Conservation (phyloP, 1,140 invertebrate species). For the Chlorops oryzae region DNA sequence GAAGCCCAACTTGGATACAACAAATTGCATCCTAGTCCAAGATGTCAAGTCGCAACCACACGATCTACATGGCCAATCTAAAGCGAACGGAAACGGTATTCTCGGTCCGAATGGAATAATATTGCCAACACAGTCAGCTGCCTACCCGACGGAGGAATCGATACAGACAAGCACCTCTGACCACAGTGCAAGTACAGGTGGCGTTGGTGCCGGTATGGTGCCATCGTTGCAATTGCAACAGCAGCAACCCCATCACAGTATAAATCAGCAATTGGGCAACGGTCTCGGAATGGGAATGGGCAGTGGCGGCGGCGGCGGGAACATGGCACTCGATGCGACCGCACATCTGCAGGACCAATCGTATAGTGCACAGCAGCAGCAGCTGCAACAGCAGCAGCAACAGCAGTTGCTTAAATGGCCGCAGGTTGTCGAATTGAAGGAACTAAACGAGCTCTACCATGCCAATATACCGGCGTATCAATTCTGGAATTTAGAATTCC, state of each 20-base stretch:
- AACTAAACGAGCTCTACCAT: constrained; percentile 73
- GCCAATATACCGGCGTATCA: constrained; percentile 78
- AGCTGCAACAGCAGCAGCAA: constrained; percentile 53
- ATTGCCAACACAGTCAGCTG: constrained; percentile 29
- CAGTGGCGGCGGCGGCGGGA: too few relatives aligned
- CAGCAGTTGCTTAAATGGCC: constrained; percentile 66
- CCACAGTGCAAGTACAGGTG: constrained; percentile 47
- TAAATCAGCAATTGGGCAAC: constrained; percentile 28
- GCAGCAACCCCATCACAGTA: constrained; percentile 39
- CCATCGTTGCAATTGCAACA: constrained; percentile 20
- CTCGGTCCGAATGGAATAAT: too few relatives aligned
- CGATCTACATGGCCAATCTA: constrained; percentile 56
- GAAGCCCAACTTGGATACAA: constrained; percentile 73
- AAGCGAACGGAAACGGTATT: constrained; percentile 26
- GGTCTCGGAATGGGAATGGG: constrained; percentile 4
- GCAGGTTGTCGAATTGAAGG: constrained; percentile 71
- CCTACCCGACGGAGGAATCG: constrained; percentile 54
- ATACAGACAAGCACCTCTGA: constrained; percentile 62
- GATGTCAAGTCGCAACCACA: constrained; percentile 82
- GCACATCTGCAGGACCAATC: constrained; percentile 43
- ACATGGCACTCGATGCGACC: constrained; percentile 37
- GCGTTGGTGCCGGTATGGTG: constrained; percentile 6
- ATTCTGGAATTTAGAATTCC: constrained; percentile 87
- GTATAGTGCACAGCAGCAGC: constrained; percentile 44
- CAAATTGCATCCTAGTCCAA: constrained; percentile 82